Conservation (phyloP, 2,888 invertebrate species). For the Lasioglossum zephyrum region DNA sequence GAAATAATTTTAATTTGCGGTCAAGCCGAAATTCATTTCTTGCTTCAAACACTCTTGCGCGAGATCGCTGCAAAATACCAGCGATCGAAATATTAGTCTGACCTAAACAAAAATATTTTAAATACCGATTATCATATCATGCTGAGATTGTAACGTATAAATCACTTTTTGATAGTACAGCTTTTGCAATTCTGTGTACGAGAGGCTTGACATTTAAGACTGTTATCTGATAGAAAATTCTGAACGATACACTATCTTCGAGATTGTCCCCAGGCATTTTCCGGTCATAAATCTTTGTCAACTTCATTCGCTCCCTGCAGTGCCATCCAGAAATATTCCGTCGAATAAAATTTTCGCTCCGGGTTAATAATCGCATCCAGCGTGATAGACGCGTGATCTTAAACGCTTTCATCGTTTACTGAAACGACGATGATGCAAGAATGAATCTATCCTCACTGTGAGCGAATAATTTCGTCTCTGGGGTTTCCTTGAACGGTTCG, state of each 20-base stretch:
- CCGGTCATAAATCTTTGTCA: slow-evolving; percentile 32
- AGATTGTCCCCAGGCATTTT: background rate
- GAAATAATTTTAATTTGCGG: no score
- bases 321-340: background rate
- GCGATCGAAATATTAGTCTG: no score
- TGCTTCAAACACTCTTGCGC: no score
- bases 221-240: slow-evolving; percentile 18
- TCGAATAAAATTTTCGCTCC: background rate
- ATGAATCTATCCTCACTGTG: background rate
- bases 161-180: background rate
- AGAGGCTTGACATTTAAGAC: background rate
- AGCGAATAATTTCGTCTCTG: background rate
- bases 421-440: background rate
- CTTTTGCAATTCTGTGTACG: background rate
- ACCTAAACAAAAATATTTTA: background rate
- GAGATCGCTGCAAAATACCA: no score
- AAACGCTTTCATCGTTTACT: background rate
- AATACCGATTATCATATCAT: background rate
- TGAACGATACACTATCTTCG: slow-evolving; percentile 2
- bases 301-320: background rate
- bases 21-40: no score
- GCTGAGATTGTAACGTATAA: background rate
- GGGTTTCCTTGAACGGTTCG: background rate
- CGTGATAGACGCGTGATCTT: slow-evolving; percentile 3
- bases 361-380: slow-evolving; percentile 1